phyloP scores from a whole-genome alignment of 2,888 invertebrate genomes.

The Bursaphelenchus okinawaensis region DNA sequence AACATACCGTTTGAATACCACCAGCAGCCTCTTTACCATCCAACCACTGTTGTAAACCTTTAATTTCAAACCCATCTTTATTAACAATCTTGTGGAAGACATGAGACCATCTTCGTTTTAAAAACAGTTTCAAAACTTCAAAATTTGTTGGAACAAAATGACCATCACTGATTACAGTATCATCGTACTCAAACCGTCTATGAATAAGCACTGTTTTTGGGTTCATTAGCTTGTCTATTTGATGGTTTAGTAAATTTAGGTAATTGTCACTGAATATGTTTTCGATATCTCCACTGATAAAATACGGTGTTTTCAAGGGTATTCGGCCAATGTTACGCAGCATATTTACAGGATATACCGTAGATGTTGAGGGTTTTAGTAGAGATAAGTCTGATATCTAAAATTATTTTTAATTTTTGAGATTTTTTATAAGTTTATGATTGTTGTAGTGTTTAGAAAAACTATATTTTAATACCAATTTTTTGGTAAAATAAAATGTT shows the following conservation, averaged over 20 bases:
- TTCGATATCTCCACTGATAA: slow-evolving; percentile 23
- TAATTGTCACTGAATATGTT: slow-evolving; percentile 18
- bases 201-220: slow-evolving; percentile 20
- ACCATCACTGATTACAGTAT: too few species aligned
- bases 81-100: slow-evolving; percentile 19
- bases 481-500: too few species aligned
- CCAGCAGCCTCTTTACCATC: background rate
- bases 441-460: too few species aligned
- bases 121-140: background rate
- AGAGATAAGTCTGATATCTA: background rate
- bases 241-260: slow-evolving; percentile 2
- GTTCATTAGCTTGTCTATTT: slow-evolving; percentile 7
- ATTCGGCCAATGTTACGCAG: slow-evolving; percentile 18
- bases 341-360: slow-evolving; percentile 23
- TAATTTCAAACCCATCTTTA: slow-evolving; percentile 18
- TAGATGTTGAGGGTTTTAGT: background rate
- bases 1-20: background rate
- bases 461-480: too few species aligned
- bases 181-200: slow-evolving; percentile 19
- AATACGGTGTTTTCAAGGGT: slow-evolving; percentile 12
- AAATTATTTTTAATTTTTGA: too few species aligned
- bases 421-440: too few species aligned
- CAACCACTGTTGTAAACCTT: slow-evolving; percentile 15
- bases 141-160: too few species aligned
- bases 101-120: background rate